Base-by-base conservation (phyloP, 2,113 vertebrate species). In the Marmota monax region DNA sequence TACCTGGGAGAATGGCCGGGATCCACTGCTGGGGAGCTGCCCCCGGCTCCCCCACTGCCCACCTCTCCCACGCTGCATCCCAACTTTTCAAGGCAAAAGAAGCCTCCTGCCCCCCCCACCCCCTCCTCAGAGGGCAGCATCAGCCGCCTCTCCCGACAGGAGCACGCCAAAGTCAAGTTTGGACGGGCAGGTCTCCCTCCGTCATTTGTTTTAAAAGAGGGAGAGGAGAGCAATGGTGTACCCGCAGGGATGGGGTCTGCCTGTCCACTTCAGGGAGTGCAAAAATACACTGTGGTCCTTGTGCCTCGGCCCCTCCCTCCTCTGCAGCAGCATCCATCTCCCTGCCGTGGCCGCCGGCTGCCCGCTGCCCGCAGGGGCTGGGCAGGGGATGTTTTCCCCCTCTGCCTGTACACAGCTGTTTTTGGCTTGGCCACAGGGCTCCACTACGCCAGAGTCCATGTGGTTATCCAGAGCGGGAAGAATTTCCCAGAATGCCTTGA, bases 401-500 rank as follows among this genome's bases (percentile, higher is more conserved):
- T 90, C 56, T 87, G 94, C 95, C 96, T 97, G 94, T 11, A 90
- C 51, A 84, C 85, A 97, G 98, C 97, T 96, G 97, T 94, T 97
- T 97, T 97, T 87, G 92, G 97, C 98, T 96, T 86, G 92, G 96
- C 95, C 93, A 72, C 89, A 91, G 92, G 82, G 37, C 85, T 97
- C 95, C 39, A 69, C 42, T 0, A 95, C 74, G 93, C 48, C 98
- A 97, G 96, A 88, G 97, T 96, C 96, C 96, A 96, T 97, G 97
- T 92, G 58, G 97, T 98, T 98, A 93, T 98, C 97, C 96, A 20
- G 1, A 96, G 88, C n/a, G 18, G 95, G 93, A 84, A 96, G 97
- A 98, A 98, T 97, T 98, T 98, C 97, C 86, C 97, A 97, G 95
- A 72, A 61, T 98, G 90, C 90, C 79, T 94, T 96, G 98, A 92